Evolutionary conservation across 1,140 invertebrate genomes (phyloP).

Genomic region (Saxidomus purpurata): DNA sequence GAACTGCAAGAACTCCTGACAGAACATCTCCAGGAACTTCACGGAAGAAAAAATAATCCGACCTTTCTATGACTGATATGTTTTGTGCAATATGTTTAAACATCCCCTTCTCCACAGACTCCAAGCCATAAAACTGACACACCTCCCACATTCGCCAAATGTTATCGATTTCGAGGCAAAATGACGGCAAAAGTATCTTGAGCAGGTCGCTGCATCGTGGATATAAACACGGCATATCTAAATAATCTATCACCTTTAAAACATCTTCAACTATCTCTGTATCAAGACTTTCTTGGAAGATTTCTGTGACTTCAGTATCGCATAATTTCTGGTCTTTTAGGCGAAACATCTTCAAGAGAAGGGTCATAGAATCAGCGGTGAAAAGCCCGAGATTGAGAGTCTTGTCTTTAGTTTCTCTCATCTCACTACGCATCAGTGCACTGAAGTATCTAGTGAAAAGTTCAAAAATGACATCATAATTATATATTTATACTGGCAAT

Average conservation of each 20-base stretch:
- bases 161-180: neutral
- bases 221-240: conserved; percentile 20
- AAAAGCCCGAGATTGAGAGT: neutral
- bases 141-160: neutral
- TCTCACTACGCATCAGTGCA: neutral
- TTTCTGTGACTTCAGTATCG: neutral
- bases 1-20: neutral
- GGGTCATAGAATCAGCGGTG: neutral
- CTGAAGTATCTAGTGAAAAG: neutral
- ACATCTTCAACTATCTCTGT: neutral
- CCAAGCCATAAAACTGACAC: neutral
- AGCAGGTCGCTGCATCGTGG: neutral
- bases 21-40: neutral
- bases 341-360: neutral
- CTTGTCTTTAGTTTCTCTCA: conserved; percentile 4
- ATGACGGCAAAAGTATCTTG: neutral
- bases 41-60: conserved; percentile 1
- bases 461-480: too few species aligned
- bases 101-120: neutral
- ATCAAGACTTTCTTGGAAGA: neutral
- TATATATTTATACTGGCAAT: too few species aligned
- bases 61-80: neutral
- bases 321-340: neutral
- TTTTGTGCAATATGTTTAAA: conserved; percentile 1
- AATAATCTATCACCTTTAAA: neutral